These are phyloP conservation scores for Arctia plantaginis DNA, from an alignment of 2,888 invertebrate genomes.

Conservation along the genomic window DNA sequence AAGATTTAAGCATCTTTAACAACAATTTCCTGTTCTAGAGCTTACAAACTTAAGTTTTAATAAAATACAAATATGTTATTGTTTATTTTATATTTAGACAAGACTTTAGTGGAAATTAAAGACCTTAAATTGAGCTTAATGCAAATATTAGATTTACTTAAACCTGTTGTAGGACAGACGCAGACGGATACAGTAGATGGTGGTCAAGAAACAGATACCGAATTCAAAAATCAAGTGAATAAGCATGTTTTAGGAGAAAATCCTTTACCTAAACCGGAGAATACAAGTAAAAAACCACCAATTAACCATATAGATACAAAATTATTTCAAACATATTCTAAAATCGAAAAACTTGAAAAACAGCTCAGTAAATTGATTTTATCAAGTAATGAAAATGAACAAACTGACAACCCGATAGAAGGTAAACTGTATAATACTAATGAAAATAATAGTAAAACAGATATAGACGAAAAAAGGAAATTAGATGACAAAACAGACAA, in stretches of 20 bases:
- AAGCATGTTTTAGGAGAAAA: not conserved
- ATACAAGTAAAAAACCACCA: not conserved
- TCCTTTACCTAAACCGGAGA: not conserved
- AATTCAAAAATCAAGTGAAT: not conserved
- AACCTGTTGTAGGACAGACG: not conserved
- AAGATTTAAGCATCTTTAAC: not conserved
- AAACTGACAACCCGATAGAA: not conserved
- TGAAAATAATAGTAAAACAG: not conserved
- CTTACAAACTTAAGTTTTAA: not conserved
- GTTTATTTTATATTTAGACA: not conserved
- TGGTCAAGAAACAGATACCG: not conserved
- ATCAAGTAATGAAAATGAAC: not conserved
- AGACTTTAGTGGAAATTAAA: not conserved
- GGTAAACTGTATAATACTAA: not conserved
- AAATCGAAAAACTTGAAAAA: not conserved
- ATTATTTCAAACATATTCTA: not conserved
- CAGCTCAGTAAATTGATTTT: not conserved
- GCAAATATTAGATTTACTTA: not conserved
- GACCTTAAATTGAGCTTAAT: not conserved
- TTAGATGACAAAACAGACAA: not conserved
- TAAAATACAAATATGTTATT: not conserved
- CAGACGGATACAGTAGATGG: not conserved
- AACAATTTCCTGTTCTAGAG: not conserved
- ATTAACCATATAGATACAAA: not conserved
- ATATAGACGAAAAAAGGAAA: not conserved